These are phyloP conservation scores for Pipistrellus nathusii DNA, from an alignment of 2,797 vertebrate genomes.

Conservation along the genomic window DNA sequence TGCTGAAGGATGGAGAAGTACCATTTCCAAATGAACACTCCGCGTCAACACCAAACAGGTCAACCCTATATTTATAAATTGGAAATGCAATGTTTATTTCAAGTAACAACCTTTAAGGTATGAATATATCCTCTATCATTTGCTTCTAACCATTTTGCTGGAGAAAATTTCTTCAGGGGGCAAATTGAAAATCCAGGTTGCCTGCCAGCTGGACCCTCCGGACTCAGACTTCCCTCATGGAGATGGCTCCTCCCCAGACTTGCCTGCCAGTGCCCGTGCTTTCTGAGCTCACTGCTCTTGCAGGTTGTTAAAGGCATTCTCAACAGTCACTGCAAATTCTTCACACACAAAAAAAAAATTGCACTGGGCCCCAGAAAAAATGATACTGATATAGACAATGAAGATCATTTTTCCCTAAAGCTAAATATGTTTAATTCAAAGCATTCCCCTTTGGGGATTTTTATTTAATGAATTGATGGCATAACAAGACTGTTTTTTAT, in stretches of 20 bases:
- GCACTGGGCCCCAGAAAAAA: not conserved
- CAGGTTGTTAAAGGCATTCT: not conserved
- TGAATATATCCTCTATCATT: not conserved
- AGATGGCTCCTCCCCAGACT: not conserved
- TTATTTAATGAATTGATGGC: not conserved
- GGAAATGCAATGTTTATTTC: not conserved
- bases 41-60: not conserved
- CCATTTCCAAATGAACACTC: not conserved
- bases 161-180: not conserved
- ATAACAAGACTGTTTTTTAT: constrained; percentile 28
- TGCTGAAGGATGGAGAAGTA: not conserved
- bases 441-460: not conserved
- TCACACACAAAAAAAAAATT: not conserved
- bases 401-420: not conserved
- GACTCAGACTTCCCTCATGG: not conserved
- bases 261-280: too few species aligned
- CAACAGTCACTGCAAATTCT: not conserved
- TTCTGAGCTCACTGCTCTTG: not conserved
- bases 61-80: not conserved
- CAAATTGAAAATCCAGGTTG: not conserved
- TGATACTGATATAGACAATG: not conserved
- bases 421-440: constrained; percentile 26
- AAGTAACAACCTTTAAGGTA: not conserved
- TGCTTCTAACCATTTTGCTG: not conserved
- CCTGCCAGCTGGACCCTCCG: not conserved